phyloP scores from a whole-genome alignment of 1,140 invertebrate genomes.

The Drosophila paulistorum region DNA sequence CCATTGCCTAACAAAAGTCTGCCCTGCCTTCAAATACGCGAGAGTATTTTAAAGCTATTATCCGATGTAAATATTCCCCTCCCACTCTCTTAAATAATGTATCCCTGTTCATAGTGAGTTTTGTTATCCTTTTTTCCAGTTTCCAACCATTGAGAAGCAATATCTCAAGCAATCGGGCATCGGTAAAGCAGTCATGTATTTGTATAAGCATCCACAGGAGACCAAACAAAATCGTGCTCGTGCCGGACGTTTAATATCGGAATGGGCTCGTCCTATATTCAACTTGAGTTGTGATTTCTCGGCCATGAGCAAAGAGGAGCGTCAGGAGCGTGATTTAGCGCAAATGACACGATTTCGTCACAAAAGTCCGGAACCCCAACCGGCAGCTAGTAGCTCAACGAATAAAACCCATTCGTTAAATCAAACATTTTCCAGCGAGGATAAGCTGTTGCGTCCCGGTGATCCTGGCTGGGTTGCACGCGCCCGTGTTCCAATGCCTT shows the following conservation, averaged over 20 bases:
- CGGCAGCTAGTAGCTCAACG: constrained; percentile 48
- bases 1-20: constrained; percentile 98
- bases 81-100: background rate
- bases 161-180: constrained; percentile 97
- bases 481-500: constrained; percentile 97
- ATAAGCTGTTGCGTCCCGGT: constrained; percentile 90
- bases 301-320: constrained; percentile 92
- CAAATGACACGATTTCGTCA: constrained; percentile 90
- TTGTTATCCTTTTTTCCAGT: constrained; percentile 84
- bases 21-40: constrained; percentile 95
- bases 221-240: constrained; percentile 95
- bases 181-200: constrained; percentile 99
- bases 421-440: constrained; percentile 82
- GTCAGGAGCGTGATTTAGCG: constrained; percentile 95
- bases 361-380: constrained; percentile 83
- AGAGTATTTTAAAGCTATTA: constrained; percentile 93
- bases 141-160: constrained; percentile 94
- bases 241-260: constrained; percentile 96
- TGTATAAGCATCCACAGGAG: constrained; percentile 99
- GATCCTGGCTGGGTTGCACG: constrained; percentile 97
- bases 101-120: background rate
- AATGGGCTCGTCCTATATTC: constrained; percentile 98
- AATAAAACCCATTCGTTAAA: constrained; percentile 85
- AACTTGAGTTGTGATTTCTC: constrained; percentile 98
- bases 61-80: constrained; percentile 88